These are phyloP conservation scores for Nephrotoma appendiculata DNA, from an alignment of 2,888 invertebrate genomes.

Conservation along the genomic window DNA sequence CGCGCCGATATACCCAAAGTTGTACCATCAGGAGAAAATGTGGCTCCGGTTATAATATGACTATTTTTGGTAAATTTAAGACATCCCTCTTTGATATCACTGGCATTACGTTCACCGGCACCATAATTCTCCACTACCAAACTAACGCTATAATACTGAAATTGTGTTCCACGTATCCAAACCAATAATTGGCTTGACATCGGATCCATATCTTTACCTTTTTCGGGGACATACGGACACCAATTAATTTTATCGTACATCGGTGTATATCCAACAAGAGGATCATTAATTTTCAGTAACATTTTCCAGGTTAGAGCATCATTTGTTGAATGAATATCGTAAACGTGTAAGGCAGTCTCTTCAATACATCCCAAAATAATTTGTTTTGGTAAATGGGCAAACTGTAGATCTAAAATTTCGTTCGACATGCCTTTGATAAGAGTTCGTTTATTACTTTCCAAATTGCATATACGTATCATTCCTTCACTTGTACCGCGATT, in stretches of 20 bases:
- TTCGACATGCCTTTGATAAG: constrained; percentile 80
- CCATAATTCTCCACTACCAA: constrained; percentile 25
- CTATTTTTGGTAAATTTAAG: constrained; percentile 35
- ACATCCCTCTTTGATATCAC: constrained; percentile 25
- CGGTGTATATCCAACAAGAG: constrained; percentile 28
- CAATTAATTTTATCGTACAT: constrained; percentile 65
- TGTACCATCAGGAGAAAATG: constrained; percentile 88
- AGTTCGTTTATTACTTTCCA: constrained; percentile 47
- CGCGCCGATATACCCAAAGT: constrained; percentile 80
- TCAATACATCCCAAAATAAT: constrained; percentile 79
- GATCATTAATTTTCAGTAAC: constrained; percentile 31
- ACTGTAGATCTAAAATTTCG: constrained; percentile 79
- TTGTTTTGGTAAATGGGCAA: constrained; percentile 67
- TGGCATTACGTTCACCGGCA: constrained; percentile 24
- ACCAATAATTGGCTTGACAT: constrained; percentile 64
- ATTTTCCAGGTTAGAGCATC: constrained; percentile 41
- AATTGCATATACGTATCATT: constrained; percentile 71
- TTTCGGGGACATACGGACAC: constrained; percentile 80
- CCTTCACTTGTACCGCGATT: constrained; percentile 35
- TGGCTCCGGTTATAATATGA: constrained; percentile 63
- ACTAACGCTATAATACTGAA: constrained; percentile 29
- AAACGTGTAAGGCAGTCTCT: constrained; percentile 69
- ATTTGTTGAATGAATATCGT: constrained; percentile 52
- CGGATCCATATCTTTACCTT: constrained; percentile 40
- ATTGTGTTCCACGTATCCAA: constrained; percentile 57